Conservation (phyloP, 2,113 vertebrate genomes). For the Tyto alba region DNA sequence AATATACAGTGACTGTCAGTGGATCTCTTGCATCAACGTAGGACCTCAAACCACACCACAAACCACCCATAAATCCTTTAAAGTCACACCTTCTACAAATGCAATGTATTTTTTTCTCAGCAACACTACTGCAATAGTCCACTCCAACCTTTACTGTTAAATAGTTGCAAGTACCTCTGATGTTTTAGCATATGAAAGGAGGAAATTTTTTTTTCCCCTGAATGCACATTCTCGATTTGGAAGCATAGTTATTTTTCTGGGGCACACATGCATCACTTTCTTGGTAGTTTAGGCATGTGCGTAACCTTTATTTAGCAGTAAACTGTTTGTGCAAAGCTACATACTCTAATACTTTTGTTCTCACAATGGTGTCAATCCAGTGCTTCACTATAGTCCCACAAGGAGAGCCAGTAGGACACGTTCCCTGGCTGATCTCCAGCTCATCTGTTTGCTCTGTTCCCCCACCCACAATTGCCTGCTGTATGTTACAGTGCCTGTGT, state of each 20-base stretch:
- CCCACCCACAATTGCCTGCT: not conserved
- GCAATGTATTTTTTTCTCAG: not conserved
- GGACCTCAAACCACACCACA: not conserved
- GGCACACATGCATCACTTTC: not conserved
- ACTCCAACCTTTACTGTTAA: not conserved
- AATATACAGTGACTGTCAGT: accelerated
- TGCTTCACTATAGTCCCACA: not conserved
- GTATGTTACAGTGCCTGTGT: not conserved
- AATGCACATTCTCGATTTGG: accelerated
- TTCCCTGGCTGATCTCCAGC: conserved; percentile 16
- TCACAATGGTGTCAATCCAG: not conserved
- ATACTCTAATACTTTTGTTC: not conserved
- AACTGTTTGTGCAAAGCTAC: not conserved
- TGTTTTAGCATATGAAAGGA: not conserved
- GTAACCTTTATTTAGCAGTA: not conserved
- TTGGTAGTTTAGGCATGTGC: not conserved
- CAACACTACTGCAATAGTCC: not conserved
- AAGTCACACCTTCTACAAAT: not conserved
- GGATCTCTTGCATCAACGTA: not conserved
- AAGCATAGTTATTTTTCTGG: not conserved
- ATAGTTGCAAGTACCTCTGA: not conserved
- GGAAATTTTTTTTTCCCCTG: not conserved
- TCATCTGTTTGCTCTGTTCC: conserved; percentile 9
- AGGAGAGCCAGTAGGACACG: not conserved
- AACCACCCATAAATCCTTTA: not conserved